phyloP scores from a whole-genome alignment of 2,888 invertebrate species.

The Nasonovia ribisnigri region DNA sequence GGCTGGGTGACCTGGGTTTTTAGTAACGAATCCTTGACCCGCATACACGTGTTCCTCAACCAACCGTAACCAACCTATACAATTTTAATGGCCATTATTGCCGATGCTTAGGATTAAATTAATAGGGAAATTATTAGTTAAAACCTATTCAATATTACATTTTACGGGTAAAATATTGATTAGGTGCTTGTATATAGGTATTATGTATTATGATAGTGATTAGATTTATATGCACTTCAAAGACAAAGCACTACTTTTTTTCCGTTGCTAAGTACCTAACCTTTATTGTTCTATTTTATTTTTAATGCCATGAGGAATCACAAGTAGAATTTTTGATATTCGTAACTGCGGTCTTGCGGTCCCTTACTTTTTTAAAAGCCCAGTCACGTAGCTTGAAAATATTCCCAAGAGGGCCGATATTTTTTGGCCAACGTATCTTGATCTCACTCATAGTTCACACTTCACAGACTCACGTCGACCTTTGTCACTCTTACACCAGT shows the following conservation, averaged over 20 bases:
- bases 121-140: no score
- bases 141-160: background rate
- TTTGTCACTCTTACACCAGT: background rate
- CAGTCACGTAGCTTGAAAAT: background rate
- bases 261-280: background rate
- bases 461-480: background rate
- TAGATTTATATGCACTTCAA: constrained; percentile 7
- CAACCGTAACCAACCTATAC: no score
- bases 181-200: background rate
- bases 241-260: background rate
- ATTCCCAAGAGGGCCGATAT: constrained; percentile 5
- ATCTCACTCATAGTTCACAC: background rate
- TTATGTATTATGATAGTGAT: background rate
- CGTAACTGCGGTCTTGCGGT: background rate
- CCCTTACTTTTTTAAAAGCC: background rate
- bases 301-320: background rate
- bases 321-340: background rate
- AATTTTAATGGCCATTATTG: no score
- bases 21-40: no score
- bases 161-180: background rate
- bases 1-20: no score
- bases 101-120: no score
- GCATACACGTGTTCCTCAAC: no score
- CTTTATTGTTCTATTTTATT: constrained; percentile 1
- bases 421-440: background rate